phyloP scores from a whole-genome alignment of 2,888 invertebrate species.

The Protodeltote pygarga region DNA sequence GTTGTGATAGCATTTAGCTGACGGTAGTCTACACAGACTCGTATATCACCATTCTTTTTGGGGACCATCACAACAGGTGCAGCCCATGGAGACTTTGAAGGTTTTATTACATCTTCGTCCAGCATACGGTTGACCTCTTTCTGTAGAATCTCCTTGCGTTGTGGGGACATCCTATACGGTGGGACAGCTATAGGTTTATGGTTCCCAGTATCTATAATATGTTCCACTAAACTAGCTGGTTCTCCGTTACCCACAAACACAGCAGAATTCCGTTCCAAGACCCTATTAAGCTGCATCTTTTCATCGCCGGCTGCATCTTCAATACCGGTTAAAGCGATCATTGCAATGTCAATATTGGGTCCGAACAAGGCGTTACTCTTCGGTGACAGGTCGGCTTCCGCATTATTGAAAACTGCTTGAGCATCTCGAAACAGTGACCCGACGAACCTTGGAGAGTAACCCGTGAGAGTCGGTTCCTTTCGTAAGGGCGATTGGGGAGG shows the following conservation, averaged over 20 bases:
- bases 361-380: background rate
- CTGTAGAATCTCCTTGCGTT: background rate
- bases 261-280: background rate
- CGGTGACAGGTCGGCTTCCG: background rate
- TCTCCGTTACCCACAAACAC: background rate
- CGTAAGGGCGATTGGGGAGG: background rate
- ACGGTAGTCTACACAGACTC: constrained; percentile 12
- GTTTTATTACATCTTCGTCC: background rate
- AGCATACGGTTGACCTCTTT: background rate
- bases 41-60: constrained; percentile 2
- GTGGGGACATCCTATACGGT: constrained; percentile 2
- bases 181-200: background rate
- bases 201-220: background rate
- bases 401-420: background rate
- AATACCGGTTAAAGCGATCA: background rate
- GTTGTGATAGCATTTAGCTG: constrained; percentile 3
- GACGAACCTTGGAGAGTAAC: constrained; percentile 8
- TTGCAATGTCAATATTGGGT: background rate
- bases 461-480: background rate
- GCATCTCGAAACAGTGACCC: constrained; percentile 1
- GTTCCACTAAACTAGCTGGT: constrained; percentile 1
- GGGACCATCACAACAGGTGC: constrained; percentile 16
- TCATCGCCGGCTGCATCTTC: background rate
- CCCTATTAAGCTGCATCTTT: background rate
- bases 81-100: constrained; percentile 7